These are phyloP conservation scores for Selene dorsalis DNA, from an alignment of 2,797 vertebrate genomes.

Conservation along the genomic window DNA sequence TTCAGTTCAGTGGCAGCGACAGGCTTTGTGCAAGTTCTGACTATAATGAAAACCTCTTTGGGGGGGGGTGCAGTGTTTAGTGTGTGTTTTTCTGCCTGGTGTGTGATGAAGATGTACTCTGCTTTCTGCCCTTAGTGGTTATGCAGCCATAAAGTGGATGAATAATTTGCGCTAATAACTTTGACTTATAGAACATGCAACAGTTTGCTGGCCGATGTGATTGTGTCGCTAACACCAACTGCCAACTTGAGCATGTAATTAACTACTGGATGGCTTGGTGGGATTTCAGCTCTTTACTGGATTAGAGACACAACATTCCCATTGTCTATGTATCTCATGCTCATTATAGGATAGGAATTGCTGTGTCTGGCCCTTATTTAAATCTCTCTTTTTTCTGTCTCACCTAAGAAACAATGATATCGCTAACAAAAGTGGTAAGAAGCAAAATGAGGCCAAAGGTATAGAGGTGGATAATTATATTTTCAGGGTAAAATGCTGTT, in stretches of 20 bases:
- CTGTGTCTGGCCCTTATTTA: background rate
- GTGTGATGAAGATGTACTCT: background rate
- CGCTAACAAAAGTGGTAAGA: slow-evolving; percentile 2
- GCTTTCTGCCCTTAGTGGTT: background rate
- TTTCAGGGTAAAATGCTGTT: slow-evolving; percentile 10
- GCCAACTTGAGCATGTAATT: slow-evolving; percentile 39
- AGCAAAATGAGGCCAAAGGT: slow-evolving; percentile 31
- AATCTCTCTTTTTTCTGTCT: slow-evolving; percentile 1
- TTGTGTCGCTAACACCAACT: slow-evolving; percentile 17
- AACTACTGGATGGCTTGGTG: slow-evolving; percentile 19
- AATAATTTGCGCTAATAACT: background rate
- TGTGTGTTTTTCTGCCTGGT: background rate
- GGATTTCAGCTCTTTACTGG: slow-evolving; percentile 30
- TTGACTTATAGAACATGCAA: slow-evolving; percentile 5
- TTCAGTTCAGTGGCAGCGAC: background rate
- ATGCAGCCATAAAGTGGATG: background rate
- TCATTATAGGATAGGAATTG: slow-evolving; percentile 35
- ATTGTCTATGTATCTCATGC: slow-evolving; percentile 34
- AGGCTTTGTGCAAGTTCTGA: background rate
- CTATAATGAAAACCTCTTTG: background rate
- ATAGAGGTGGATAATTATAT: slow-evolving; percentile 21
- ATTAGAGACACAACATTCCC: slow-evolving; percentile 29
- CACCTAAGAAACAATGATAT: slow-evolving; percentile 19
- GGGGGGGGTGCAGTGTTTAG: background rate
- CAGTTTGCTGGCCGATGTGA: slow-evolving; percentile 10